Percentiles rank a stretch among this genome's conserved stretches.
Conservation (phyloP, 2,797 vertebrate genomes). For the Macropodus opercularis region DNA sequence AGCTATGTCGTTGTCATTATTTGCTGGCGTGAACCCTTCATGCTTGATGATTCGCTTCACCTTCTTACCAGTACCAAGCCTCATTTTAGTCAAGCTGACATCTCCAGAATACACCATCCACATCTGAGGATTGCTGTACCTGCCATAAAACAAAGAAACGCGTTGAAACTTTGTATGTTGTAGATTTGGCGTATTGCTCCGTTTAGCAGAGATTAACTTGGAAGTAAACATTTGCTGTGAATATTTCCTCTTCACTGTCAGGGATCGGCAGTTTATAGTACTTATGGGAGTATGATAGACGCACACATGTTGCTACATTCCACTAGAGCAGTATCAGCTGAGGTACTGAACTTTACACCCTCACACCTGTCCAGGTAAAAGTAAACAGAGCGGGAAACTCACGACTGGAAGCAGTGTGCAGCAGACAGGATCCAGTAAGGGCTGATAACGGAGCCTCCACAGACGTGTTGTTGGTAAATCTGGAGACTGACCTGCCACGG, state of each 20-base stretch:
- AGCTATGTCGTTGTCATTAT: conserved; percentile 87
- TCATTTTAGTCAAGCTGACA: conserved; percentile 66
- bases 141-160: conserved; percentile 39
- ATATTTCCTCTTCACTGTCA: too few relatives aligned
- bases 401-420: conserved; percentile 91
- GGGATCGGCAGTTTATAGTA: too few relatives aligned
- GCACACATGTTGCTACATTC: too few relatives aligned
- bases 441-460: conserved; percentile 90
- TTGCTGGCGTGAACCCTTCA: conserved; percentile 70
- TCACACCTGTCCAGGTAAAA: not conserved
- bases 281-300: too few relatives aligned
- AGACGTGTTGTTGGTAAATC: conserved; percentile 70
- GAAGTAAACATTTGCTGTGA: too few relatives aligned
- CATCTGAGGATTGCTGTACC: conserved; percentile 6
- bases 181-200: too few relatives aligned
- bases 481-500: conserved; percentile 96
- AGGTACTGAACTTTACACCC: not conserved
- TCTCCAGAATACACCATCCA: conserved; percentile 84
- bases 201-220: too few relatives aligned
- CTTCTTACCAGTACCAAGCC: accelerated
- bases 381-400: conserved; percentile 20
- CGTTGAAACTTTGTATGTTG: too few relatives aligned
- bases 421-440: conserved; percentile 88
- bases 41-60: conserved; percentile 83
- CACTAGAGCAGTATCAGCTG: not conserved